Conservation (phyloP, 2,113 vertebrate species). For the Pheucticus melanocephalus region DNA sequence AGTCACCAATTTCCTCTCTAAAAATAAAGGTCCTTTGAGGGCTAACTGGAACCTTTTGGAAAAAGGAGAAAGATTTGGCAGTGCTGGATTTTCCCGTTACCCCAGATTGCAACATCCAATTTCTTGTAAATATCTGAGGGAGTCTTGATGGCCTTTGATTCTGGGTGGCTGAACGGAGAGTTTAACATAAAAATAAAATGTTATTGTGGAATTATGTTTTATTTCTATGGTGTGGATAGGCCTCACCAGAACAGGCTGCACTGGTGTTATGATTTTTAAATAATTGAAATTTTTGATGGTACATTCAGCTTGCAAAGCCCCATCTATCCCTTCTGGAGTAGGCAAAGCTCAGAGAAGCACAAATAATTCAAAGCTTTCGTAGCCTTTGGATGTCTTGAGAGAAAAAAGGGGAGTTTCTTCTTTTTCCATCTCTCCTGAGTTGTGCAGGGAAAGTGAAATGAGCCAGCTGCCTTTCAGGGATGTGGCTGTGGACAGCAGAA, state of each 20-base stretch:
- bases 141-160: neutral
- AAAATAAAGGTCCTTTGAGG: neutral
- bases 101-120: neutral
- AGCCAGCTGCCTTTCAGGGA: neutral
- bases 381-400: neutral
- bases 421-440: neutral
- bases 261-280: neutral
- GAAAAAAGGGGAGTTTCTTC: neutral
- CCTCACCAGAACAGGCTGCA: neutral
- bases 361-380: slow-evolving; percentile 41
- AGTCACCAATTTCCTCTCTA: neutral
- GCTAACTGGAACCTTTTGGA: neutral
- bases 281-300: neutral
- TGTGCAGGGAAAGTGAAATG: neutral
- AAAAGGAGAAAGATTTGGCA: neutral
- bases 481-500: neutral
- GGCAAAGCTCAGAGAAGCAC: slow-evolving; percentile 18
- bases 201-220: neutral
- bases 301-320: neutral
- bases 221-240: neutral
- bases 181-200: neutral
- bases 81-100: neutral
- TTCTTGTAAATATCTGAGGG: neutral
- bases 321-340: neutral
- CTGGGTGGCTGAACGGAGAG: neutral